Evolutionary conservation across 2,113 vertebrate species (phyloP).

Genomic region (Rutilus rutilus): DNA sequence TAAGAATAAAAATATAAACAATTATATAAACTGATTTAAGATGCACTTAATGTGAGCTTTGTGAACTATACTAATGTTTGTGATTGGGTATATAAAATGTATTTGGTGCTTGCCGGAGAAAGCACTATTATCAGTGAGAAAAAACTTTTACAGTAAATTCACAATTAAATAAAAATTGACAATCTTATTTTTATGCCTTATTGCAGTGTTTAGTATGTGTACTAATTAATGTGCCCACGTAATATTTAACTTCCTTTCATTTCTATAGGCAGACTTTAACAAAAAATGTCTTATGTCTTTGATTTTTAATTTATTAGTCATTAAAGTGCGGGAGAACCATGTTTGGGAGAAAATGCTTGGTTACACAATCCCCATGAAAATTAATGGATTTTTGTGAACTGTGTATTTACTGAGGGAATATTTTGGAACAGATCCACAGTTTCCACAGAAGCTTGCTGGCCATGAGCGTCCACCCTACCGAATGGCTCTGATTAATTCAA

Average conservation of each 20-base stretch:
- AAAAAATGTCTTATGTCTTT: neutral
- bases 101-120: too few relatives aligned
- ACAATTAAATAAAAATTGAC: neutral
- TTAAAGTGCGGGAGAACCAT: neutral
- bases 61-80: too few relatives aligned
- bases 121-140: neutral
- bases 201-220: neutral
- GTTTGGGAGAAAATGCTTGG: neutral
- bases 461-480: neutral
- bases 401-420: conserved; percentile 40
- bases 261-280: neutral
- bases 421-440: neutral
- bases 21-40: too few relatives aligned
- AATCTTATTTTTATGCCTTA: neutral
- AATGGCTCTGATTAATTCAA: neutral
- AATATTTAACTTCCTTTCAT: too few relatives aligned
- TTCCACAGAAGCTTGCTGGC: neutral
- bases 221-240: neutral
- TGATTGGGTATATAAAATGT: too few relatives aligned
- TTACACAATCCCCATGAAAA: neutral
- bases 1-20: neutral
- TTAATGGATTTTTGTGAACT: neutral
- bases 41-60: too few relatives aligned
- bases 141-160: neutral
- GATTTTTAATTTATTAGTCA: neutral